Evolutionary conservation across 2,113 vertebrate genomes (phyloP), one percentile per base, ranked within the genome.

Genomic region (Takifugu flavidus): DNA sequence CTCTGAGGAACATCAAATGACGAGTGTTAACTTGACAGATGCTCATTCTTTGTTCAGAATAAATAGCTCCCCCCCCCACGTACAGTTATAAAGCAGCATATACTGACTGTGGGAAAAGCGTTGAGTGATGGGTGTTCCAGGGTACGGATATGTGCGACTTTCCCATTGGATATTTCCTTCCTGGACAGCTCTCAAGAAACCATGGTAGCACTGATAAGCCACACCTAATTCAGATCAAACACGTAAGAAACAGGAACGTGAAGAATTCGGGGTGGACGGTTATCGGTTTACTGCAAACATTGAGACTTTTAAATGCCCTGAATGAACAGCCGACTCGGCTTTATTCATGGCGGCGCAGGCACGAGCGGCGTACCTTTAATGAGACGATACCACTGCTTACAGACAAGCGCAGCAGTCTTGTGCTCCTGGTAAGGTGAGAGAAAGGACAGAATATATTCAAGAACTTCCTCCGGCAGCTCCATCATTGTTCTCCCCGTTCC

Each of bases 161-260:
- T 99, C 96, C 97, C 97, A 99, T 80, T 98, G 96, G 62, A 99
- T 98, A 55, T 95, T 95, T 62, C 97, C 97, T 60, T 98, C 96
- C 79, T 98, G 96, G 67, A 99, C 89, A 0, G 96, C 96, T 82
- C 94, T 95, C 88, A 99, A 92, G 72, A 99, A 99, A 70, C 97
- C 97, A 6, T 98, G 95, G 53, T 96, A 99, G 85, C 97, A 99
- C 89, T 99, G 97, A 77, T 98, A 91, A 72, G 97, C 97, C 60
- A 99, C 97, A 72, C 97, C 96, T 98, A 77, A 51, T 66, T 47
- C 15, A 58, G 25, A 72, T 15, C 15, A 54, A 55, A 68, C 56
- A 20, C 13, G 53, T 55, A 6, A 53, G 1, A 8, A 13, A 54
- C 12, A 44, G 20, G 13, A 50, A n/a, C 43, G 13, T 25, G 2